phyloP scores from a whole-genome alignment of 1,140 invertebrate genomes.

The Lepidurus arcticus region DNA sequence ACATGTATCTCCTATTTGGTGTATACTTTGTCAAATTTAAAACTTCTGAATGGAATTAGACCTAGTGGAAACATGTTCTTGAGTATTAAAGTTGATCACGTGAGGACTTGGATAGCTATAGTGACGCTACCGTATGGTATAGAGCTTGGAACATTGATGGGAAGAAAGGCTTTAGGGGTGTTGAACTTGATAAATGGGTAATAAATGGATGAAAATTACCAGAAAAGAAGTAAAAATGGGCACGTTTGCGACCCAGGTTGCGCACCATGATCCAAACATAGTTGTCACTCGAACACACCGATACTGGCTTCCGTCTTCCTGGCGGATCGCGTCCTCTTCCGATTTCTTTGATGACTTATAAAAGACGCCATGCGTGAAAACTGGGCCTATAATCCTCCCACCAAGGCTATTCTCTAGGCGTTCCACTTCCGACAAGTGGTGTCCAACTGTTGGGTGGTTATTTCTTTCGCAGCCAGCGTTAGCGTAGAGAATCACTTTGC shows the following conservation, averaged over 20 bases:
- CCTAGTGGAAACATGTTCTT: too few relatives aligned
- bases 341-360: not conserved
- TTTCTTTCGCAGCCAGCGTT: conserved; percentile 8
- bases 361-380: conserved; percentile 15
- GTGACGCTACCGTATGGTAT: not conserved
- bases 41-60: too few relatives aligned
- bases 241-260: conserved; percentile 17
- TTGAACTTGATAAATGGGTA: too few relatives aligned
- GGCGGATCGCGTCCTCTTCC: not conserved
- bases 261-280: conserved; percentile 14
- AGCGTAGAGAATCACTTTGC: not conserved
- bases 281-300: conserved; percentile 1
- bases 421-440: conserved; percentile 14
- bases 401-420: not conserved
- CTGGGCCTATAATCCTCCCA: not conserved
- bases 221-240: conserved; percentile 6
- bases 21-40: too few relatives aligned
- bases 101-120: not conserved
- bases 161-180: too few relatives aligned
- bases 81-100: too few relatives aligned
- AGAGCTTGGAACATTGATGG: not conserved
- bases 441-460: not conserved
- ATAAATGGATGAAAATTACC: not conserved
- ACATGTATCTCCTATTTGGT: not conserved
- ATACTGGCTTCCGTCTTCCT: not conserved